Base-by-base conservation (phyloP, 2,113 vertebrate genomes). In the Onychostoma macrolepis region DNA sequence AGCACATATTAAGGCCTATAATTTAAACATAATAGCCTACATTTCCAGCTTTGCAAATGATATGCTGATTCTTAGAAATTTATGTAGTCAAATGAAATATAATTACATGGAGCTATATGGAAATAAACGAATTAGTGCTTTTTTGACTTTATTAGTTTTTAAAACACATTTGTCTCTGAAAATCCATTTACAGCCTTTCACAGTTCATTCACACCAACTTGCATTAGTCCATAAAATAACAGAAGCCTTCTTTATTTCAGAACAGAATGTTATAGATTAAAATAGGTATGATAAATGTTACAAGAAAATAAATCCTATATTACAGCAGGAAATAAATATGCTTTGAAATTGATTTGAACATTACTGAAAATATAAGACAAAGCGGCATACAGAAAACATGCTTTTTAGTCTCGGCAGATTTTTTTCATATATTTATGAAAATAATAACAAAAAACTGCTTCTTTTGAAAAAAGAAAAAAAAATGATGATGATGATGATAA, bases 271-370 rank as follows among this genome's bases (percentile, higher is more conserved):
- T 36, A 58, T 7, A 19, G 24, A 80, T 26, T 67, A 67, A 81
- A 71, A 71, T 30, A 53, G 1, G 13, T 11, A 67, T 71, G 80
- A 36, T 33, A 67, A 19, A 33, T 80, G 33, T 38, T 86, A 78
- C 19, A 38, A 71, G 63, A 53, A 28, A 78, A 83, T 43, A 56
- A 11, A 30, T 41, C 24, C 80, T 79, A 65, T 63, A 80, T 61
- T 87, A 53, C 21, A 84, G 30, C 41, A 58, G 38, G 17, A 83
- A 85, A 88, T 85, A 88, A 88, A 86, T 88, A 86, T 83, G 76
- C 45, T 67, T 43, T 71, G 33, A 86, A 86, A 69, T 67, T 41
- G 33, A 2, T 79, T 71, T 43, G 38, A 56, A 74, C 26, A 45
- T 30, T 63, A 43, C 15, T 17, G 2, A 87, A 45, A 87, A 65